phyloP scores from a whole-genome alignment of 1,140 invertebrate genomes.

The Dinothrombium tinctorium region DNA sequence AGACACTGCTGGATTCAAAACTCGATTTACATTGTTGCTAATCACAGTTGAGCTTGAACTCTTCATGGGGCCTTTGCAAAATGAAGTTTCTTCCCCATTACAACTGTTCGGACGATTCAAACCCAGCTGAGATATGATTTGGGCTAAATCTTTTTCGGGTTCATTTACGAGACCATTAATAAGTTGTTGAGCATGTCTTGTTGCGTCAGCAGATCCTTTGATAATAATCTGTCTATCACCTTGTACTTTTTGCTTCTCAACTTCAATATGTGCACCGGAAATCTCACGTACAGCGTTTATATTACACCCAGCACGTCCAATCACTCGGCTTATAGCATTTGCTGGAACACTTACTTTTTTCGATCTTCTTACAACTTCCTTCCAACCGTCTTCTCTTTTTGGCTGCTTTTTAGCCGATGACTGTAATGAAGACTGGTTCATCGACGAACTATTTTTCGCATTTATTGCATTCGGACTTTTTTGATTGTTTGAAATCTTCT shows the following conservation, averaged over 20 bases:
- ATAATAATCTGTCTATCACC: constrained; percentile 83
- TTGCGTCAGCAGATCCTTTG: constrained; percentile 66
- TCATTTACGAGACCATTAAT: constrained; percentile 71
- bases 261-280: constrained; percentile 87
- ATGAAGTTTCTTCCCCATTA: not conserved
- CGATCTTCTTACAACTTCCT: constrained; percentile 67
- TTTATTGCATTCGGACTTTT: constrained; percentile 10
- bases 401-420: constrained; percentile 41
- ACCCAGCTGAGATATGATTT: constrained; percentile 45
- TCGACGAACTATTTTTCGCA: not conserved
- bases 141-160: constrained; percentile 66
- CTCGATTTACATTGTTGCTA: not conserved
- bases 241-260: constrained; percentile 88
- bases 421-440: too few species aligned
- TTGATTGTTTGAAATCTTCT: constrained; percentile 12
- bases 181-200: constrained; percentile 59
- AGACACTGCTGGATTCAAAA: not conserved
- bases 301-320: constrained; percentile 81
- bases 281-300: constrained; percentile 85
- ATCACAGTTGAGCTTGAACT: not conserved
- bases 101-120: constrained; percentile 4
- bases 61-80: not conserved
- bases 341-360: constrained; percentile 79
- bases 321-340: constrained; percentile 79
- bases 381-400: constrained; percentile 81